A percentile compares a stretch with the other conserved stretches of the same genome.
Conservation (phyloP, 2,888 invertebrate genomes). For the Cybosia mesomella region DNA sequence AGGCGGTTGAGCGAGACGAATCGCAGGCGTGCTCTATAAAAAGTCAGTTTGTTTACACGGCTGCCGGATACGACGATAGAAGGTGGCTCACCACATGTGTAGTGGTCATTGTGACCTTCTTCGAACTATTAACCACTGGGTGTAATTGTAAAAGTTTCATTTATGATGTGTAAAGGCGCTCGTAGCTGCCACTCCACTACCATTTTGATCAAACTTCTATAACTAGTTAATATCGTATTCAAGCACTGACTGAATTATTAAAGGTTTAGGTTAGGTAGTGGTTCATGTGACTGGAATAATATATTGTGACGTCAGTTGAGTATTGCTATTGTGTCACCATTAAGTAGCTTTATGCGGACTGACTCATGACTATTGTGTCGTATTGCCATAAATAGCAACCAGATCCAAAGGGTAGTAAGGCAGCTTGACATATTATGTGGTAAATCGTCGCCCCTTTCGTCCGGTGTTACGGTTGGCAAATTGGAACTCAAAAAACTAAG, state of each 20-base stretch:
- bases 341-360: slow-evolving; percentile 56
- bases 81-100: slow-evolving; percentile 73
- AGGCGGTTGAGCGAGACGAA: slow-evolving; percentile 70
- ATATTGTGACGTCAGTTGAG: slow-evolving; percentile 60
- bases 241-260: slow-evolving; percentile 44
- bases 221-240: slow-evolving; percentile 36
- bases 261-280: slow-evolving; percentile 50
- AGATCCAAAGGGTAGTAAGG: slow-evolving; percentile 66
- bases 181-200: slow-evolving; percentile 9
- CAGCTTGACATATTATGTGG: slow-evolving; percentile 60
- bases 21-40: slow-evolving; percentile 80
- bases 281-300: slow-evolving; percentile 60
- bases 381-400: slow-evolving; percentile 74
- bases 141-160: slow-evolving; percentile 25
- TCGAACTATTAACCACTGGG: slow-evolving; percentile 45
- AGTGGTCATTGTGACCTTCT: slow-evolving; percentile 65
- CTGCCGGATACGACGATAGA: slow-evolving; percentile 73
- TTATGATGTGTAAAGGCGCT: slow-evolving; percentile 21
- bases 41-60: slow-evolving; percentile 80
- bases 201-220: slow-evolving; percentile 7
- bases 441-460: slow-evolving; percentile 58
- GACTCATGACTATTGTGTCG: slow-evolving; percentile 73
- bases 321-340: slow-evolving; percentile 63
- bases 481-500: slow-evolving; percentile 72
- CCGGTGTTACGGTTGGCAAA: slow-evolving; percentile 63